phyloP scores from a whole-genome alignment of 2,113 vertebrate genomes.

The Takifugu bimaculatus region DNA sequence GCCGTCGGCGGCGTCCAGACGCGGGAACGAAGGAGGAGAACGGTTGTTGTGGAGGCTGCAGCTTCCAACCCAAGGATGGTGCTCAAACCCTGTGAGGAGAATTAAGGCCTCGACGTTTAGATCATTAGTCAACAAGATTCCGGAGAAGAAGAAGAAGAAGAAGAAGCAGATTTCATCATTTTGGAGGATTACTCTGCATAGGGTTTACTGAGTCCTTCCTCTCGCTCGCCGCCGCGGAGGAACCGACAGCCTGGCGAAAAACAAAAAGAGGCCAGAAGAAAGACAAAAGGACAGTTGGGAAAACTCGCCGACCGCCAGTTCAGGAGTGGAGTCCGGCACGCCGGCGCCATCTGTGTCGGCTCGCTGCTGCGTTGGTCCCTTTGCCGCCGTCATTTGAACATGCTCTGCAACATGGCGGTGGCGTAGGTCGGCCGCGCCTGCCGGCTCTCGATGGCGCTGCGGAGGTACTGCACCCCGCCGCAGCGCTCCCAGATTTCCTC shows the following conservation, averaged over 20 bases:
- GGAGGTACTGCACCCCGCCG: slow-evolving; percentile 90
- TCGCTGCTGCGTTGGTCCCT: slow-evolving; percentile 67
- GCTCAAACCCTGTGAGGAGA: slow-evolving; percentile 68
- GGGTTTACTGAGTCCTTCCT: not conserved
- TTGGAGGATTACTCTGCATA: slow-evolving; percentile 42
- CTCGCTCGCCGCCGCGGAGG: slow-evolving; percentile 23
- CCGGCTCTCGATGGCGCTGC: slow-evolving; percentile 86
- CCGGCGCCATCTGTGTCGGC: no score
- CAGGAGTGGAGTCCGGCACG: slow-evolving; percentile 4
- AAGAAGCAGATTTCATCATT: not conserved
- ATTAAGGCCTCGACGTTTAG: slow-evolving; percentile 80
- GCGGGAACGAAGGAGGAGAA: not conserved
- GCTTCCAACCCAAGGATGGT: slow-evolving; percentile 18
- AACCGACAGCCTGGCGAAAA: slow-evolving; percentile 5
- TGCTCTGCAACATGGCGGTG: slow-evolving; percentile 92
- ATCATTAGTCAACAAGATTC: slow-evolving; percentile 41
- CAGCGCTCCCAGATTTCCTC: slow-evolving; percentile 99
- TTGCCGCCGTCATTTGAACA: slow-evolving; percentile 74
- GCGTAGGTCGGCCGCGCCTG: slow-evolving; percentile 94
- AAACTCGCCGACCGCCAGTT: slow-evolving; percentile 50
- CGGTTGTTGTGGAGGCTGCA: no score
- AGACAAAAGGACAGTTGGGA: slow-evolving; percentile 31
- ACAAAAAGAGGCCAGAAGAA: slow-evolving; percentile 25
- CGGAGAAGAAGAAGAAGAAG: no score
- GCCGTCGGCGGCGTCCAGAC: no score